These are phyloP conservation scores for Falco concolor DNA, from an alignment of 2,797 vertebrate species.

Conservation along the genomic window DNA sequence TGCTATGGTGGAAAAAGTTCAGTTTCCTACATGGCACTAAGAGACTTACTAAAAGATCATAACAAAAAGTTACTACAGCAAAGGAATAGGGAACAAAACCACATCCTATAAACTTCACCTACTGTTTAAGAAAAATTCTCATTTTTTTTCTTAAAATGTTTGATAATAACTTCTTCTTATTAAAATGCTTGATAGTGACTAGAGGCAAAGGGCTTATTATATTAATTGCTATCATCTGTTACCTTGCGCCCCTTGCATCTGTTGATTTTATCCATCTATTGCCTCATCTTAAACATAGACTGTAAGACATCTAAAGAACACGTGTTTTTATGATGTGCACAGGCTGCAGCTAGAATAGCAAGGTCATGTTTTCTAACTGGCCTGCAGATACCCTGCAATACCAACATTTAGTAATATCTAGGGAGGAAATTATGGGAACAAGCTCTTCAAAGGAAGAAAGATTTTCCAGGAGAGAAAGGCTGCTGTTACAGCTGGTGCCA, in stretches of 20 bases:
- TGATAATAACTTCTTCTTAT: background rate
- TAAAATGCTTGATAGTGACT: background rate
- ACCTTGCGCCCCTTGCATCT: background rate
- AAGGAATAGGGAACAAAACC: background rate
- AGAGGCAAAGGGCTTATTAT: background rate
- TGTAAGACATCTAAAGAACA: background rate
- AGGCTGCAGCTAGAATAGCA: background rate
- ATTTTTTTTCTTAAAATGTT: background rate
- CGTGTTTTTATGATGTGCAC: background rate
- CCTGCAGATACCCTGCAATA: background rate
- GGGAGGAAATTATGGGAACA: background rate
- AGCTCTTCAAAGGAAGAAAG: constrained; percentile 37
- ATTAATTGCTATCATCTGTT: background rate
- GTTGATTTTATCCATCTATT: background rate
- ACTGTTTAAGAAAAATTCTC: background rate
- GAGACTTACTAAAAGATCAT: background rate
- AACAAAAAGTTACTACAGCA: background rate
- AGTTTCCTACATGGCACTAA: background rate
- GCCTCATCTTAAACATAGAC: background rate
- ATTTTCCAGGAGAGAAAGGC: background rate
- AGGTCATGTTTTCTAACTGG: background rate
- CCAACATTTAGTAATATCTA: background rate
- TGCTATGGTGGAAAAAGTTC: background rate
- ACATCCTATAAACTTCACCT: background rate
- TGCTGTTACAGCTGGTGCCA: constrained; percentile 48